A percentile compares a stretch with the other conserved stretches of the same genome.
These are phyloP conservation scores for Cyclopterus lumpus DNA, from an alignment of 2,797 vertebrate species.

Conservation along the genomic window DNA sequence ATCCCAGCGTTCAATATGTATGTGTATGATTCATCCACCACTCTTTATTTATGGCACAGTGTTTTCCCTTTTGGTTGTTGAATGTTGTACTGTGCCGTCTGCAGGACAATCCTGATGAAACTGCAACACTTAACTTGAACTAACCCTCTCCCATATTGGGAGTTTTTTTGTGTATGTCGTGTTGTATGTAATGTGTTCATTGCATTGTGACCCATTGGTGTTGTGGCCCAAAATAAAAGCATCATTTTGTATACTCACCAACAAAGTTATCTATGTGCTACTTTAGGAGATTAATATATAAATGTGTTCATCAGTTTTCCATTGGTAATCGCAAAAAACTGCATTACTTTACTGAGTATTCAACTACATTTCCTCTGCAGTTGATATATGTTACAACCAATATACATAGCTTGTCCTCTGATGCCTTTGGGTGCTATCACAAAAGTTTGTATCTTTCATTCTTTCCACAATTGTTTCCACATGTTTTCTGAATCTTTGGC, in stretches of 20 bases:
- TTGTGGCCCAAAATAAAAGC: conserved; percentile 73
- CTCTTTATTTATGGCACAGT: conserved; percentile 75
- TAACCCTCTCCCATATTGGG: conserved; percentile 82
- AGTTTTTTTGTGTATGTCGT: conserved; percentile 64
- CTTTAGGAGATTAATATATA: background rate
- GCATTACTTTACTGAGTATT: no score
- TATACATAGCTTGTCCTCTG: background rate
- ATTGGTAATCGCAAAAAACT: background rate
- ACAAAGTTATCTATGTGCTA: background rate
- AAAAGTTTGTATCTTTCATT: background rate
- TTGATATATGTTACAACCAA: background rate
- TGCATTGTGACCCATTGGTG: conserved; percentile 62
- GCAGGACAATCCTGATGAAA: conserved; percentile 68
- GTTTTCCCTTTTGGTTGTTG: conserved; percentile 52
- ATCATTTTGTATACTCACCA: conserved; percentile 69
- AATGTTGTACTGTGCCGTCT: conserved; percentile 71
- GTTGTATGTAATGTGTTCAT: conserved; percentile 60
- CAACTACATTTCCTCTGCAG: background rate
- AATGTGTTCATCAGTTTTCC: background rate
- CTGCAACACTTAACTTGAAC: conserved; percentile 73
- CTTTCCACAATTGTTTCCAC: no score
- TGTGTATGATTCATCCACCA: conserved; percentile 52
- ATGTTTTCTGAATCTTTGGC: no score
- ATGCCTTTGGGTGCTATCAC: background rate
- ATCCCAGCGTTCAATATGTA: conserved; percentile 33